phyloP scores from a whole-genome alignment of 1,140 invertebrate genomes.

The Drosophila pachea region DNA sequence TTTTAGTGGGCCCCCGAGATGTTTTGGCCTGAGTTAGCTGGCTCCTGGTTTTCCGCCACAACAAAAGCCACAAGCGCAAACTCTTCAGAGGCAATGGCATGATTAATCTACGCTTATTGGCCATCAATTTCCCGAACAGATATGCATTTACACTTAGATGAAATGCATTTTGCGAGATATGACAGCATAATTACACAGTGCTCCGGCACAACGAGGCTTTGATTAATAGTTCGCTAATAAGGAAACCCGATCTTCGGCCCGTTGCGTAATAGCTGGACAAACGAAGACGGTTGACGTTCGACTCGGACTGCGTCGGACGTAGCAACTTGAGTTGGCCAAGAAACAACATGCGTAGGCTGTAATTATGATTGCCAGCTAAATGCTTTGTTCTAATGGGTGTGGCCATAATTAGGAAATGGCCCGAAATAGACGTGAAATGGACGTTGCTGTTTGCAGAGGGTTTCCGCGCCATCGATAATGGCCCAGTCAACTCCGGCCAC shows the following conservation, averaged over 20 bases:
- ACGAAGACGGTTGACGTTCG: slow-evolving; percentile 20
- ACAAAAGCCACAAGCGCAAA: slow-evolving; percentile 49
- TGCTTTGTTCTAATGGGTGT: slow-evolving; percentile 23
- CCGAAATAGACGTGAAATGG: slow-evolving; percentile 45
- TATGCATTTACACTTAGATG: slow-evolving; percentile 63
- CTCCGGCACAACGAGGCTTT: slow-evolving; percentile 46
- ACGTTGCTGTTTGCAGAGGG: slow-evolving; percentile 41
- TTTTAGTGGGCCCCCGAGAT: slow-evolving; percentile 70
- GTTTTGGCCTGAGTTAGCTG: slow-evolving; percentile 18
- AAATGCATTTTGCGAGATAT: slow-evolving; percentile 58
- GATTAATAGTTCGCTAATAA: slow-evolving; percentile 68
- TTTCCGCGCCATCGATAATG: slow-evolving; percentile 43
- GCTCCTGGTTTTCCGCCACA: slow-evolving; percentile 19
- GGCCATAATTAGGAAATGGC: slow-evolving; percentile 61
- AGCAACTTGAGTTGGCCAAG: slow-evolving; percentile 49
- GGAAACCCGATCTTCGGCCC: slow-evolving; percentile 58
- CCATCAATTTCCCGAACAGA: slow-evolving; percentile 57
- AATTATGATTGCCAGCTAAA: slow-evolving; percentile 60
- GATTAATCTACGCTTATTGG: slow-evolving; percentile 67
- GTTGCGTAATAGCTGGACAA: slow-evolving; percentile 42
- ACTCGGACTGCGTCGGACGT: not conserved
- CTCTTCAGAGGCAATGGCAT: slow-evolving; percentile 62
- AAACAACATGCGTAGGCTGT: slow-evolving; percentile 42
- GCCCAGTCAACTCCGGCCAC: slow-evolving; percentile 1
- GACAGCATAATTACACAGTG: slow-evolving; percentile 56